Evolutionary conservation across 2,797 vertebrate genomes (phyloP), one percentile per base, ranked within the genome.

Genomic region (Sebastes glaucus): DNA sequence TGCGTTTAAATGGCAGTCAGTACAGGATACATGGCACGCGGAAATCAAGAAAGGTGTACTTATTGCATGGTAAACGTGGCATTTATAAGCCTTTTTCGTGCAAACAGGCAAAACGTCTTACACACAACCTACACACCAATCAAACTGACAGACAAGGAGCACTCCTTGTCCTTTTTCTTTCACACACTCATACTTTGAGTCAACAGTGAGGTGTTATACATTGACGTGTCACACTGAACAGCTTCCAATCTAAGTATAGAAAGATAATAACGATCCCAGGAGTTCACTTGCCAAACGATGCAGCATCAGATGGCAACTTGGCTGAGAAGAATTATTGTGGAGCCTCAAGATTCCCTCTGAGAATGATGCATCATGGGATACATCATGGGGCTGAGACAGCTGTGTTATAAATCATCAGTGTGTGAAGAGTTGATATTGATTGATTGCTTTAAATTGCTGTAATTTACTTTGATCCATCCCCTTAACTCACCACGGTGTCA

Each of bases 291-390:
- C 16, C 60, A 66, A 46, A 62, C 11, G 56, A 72, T 6, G 72
- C 63, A 59, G 56, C 28, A 38, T 72, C 68, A 75, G 66, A 83
- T 87, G 71, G 71, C 42, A 30, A 25, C 23, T 59, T 67, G 64
- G 52, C 76, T 72, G 27, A 74, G 66, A 78, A 27, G 71, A 72
- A 76, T 75, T 52, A 64, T 9, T 18, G 13, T 56, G 55, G 61
- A 71, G 46, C 22, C 14, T 14, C 7, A 20, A 52, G 27, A 65
- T 68, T 64, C 20, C n/a, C 25, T 55, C 25, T 62, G 53, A 73
- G 52, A 65, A 56, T 25, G 38, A 77, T 32, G 70, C 69, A 72
- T 68, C 25, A 8, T 46, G 68, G 62, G 68, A 61, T 67, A 46
- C 77, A 73, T 46, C 14, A 20, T 27, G 42, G 25, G 33, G n/a